These are phyloP conservation scores for Atlantisia rogersi DNA, from an alignment of 2,113 vertebrate species.

Conservation along the genomic window DNA sequence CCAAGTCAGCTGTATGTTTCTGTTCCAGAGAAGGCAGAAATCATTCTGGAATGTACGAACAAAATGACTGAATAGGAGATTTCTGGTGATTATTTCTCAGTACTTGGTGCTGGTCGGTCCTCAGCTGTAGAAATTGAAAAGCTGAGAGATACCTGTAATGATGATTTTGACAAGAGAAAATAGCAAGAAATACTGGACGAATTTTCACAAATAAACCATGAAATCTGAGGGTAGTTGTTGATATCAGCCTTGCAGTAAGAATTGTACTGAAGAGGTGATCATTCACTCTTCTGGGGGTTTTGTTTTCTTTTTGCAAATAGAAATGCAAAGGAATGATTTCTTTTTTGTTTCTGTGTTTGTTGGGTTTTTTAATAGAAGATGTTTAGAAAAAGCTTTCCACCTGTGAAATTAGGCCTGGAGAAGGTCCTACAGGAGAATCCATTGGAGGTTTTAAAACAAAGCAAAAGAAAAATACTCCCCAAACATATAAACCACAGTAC, in stretches of 20 bases:
- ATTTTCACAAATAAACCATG: not conserved
- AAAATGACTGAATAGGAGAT: not conserved
- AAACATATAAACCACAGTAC: fast-evolving
- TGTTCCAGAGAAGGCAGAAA: not conserved
- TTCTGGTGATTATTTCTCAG: not conserved
- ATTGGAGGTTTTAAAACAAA: not conserved
- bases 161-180: not conserved
- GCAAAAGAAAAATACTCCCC: not conserved
- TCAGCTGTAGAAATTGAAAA: not conserved
- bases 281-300: not conserved
- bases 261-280: not conserved
- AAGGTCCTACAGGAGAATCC: not conserved
- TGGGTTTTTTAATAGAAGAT: not conserved
- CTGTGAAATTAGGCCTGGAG: not conserved
- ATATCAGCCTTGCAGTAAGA: not conserved
- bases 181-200: not conserved
- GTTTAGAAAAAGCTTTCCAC: not conserved
- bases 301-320: not conserved
- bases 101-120: not conserved
- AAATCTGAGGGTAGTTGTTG: fast-evolving
- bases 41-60: not conserved
- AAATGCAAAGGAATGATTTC: not conserved
- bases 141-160: not conserved
- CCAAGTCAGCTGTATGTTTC: not conserved
- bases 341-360: not conserved